These are phyloP conservation scores for Oscheius sp. DNA, from an alignment of 2,888 invertebrate species.

Conservation along the genomic window DNA sequence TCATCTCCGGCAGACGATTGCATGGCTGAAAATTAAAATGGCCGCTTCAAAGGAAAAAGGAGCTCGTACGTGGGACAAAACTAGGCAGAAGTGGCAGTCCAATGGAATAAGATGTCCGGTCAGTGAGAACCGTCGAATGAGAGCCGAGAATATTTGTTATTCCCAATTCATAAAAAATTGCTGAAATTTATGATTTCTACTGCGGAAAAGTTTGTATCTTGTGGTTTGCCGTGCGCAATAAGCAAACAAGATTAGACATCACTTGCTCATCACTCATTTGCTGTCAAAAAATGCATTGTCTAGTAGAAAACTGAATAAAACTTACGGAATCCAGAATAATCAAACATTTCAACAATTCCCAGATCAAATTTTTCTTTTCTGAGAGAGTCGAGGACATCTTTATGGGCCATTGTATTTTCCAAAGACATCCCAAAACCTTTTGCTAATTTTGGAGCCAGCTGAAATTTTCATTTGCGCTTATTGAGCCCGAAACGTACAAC, in stretches of 20 bases:
- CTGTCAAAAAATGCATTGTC: background rate
- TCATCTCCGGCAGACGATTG: constrained; percentile 22
- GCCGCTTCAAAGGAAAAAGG: background rate
- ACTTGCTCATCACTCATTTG: background rate
- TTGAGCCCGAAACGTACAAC: background rate
- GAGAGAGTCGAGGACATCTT: constrained; percentile 6
- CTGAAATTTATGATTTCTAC: constrained; percentile 5
- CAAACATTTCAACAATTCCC: constrained; percentile 33
- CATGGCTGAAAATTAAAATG: constrained; percentile 1
- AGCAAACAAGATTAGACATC: too few species aligned
- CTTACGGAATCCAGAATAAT: constrained; percentile 31
- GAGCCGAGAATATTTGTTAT: constrained; percentile 21
- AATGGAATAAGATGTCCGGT: constrained; percentile 17
- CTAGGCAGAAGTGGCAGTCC: constrained; percentile 25
- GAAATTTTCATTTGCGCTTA: too few species aligned
- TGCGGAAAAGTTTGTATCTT: background rate
- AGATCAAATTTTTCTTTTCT: constrained; percentile 31
- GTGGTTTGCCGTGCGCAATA: too few species aligned
- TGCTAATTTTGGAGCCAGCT: constrained; percentile 2
- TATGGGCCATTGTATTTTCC: background rate
- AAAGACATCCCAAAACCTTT: background rate
- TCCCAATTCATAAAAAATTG: constrained; percentile 29
- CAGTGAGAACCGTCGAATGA: constrained; percentile 22
- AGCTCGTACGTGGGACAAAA: constrained; percentile 23
- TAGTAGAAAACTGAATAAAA: background rate